Evolutionary conservation across 2,888 invertebrate species (phyloP).

Genomic region (Neelides folsomi): DNA sequence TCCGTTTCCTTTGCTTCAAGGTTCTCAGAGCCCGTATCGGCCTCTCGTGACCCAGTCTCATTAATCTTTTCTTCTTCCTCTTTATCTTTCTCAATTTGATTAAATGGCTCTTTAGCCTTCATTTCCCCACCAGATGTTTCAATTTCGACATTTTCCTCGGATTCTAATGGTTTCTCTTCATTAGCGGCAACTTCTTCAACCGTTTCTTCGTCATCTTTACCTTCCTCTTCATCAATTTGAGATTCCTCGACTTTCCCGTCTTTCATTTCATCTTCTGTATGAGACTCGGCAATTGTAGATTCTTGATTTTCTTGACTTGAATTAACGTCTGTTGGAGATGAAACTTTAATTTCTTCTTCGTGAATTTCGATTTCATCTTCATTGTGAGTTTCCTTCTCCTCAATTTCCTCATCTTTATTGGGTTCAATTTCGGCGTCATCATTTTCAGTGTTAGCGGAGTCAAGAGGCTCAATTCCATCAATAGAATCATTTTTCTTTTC

Average conservation of each 20-base stretch:
- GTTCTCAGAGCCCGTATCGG: background rate
- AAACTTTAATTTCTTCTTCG: conserved; percentile 15
- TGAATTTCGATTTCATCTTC: conserved; percentile 10
- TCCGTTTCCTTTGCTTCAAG: background rate
- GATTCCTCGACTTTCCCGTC: conserved; percentile 18
- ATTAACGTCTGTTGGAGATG: conserved; percentile 24
- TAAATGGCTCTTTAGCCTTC: conserved; percentile 1
- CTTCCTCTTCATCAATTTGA: conserved; percentile 2
- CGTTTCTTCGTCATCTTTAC: conserved; percentile 5
- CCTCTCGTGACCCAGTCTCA: background rate
- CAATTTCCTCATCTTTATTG: background rate
- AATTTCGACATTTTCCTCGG: conserved; percentile 5
- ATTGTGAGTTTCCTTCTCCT: conserved; percentile 4
- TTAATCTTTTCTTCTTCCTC: conserved; percentile 11
- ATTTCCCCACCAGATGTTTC: conserved; percentile 9
- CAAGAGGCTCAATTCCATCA: background rate
- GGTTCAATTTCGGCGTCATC: background rate
- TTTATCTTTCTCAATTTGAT: background rate
- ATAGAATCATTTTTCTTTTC: background rate
- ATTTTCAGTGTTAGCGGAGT: background rate
- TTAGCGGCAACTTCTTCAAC: conserved; percentile 1
- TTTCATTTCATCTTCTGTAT: conserved; percentile 11
- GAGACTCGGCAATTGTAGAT: background rate
- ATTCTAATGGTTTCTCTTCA: conserved; percentile 5
- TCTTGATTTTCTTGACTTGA: conserved; percentile 34